These are phyloP conservation scores for Choloepus didactylus DNA, from an alignment of 2,797 vertebrate species.

Conservation along the genomic window DNA sequence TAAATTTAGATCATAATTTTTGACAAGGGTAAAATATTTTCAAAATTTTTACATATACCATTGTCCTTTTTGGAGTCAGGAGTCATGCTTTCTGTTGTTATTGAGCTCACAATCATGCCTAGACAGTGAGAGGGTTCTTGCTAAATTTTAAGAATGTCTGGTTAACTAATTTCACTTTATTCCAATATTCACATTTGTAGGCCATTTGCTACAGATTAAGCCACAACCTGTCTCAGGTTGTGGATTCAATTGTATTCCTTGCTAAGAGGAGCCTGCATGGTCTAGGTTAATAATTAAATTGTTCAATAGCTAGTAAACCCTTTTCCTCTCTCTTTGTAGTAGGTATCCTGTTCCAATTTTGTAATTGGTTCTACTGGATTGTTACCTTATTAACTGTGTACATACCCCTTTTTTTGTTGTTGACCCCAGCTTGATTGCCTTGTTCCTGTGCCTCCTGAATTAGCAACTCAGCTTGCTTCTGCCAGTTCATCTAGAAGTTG, in stretches of 20 bases:
- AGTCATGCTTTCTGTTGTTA: not conserved
- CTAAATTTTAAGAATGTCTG: not conserved
- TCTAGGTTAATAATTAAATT: not conserved
- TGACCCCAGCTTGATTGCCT: not conserved
- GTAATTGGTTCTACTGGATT: not conserved
- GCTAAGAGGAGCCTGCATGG: not conserved
- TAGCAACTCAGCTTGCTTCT: not conserved
- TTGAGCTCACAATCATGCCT: not conserved
- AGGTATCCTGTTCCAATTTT: not conserved
- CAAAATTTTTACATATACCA: not conserved
- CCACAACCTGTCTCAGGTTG: not conserved
- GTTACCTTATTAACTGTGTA: not conserved
- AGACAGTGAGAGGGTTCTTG: not conserved
- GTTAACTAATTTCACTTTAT: not conserved
- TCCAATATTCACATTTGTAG: not conserved
- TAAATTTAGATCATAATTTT: slow-evolving; percentile 28
- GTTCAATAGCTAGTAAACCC: not conserved
- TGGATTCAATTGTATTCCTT: not conserved
- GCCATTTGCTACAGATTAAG: not conserved
- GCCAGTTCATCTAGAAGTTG: not conserved
- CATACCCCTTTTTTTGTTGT: not conserved
- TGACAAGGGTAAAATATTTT: not conserved
- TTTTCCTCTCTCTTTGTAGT: not conserved
- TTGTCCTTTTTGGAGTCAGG: not conserved
- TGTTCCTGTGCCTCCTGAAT: not conserved